A percentile compares a stretch with the other conserved stretches of the same genome.
phyloP scores from a whole-genome alignment of 1,140 invertebrate species.

The Listronotus bonariensis region DNA sequence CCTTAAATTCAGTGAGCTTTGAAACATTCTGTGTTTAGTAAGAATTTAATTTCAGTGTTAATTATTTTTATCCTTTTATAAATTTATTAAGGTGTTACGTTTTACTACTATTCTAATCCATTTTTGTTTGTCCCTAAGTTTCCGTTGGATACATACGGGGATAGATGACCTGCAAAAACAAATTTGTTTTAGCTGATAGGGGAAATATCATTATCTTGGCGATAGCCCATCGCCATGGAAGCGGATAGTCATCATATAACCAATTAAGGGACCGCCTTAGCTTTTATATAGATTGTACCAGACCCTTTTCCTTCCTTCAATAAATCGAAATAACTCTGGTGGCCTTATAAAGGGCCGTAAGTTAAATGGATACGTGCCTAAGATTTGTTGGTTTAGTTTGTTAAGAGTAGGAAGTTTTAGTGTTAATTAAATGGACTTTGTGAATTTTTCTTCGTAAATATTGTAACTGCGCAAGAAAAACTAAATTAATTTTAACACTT shows the following conservation, averaged over 20 bases:
- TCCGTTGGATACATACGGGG: no score
- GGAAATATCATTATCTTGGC: constrained; percentile 9
- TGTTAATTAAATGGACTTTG: background rate
- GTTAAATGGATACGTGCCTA: background rate
- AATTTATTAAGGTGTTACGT: no score
- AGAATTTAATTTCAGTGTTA: no score
- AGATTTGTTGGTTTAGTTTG: constrained; percentile 11
- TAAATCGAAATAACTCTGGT: constrained; percentile 3
- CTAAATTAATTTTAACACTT: no score
- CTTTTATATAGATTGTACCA: constrained; percentile 7
- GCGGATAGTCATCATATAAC: constrained; percentile 6
- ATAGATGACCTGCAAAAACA: background rate
- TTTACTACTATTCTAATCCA: no score
- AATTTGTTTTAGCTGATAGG: constrained; percentile 1
- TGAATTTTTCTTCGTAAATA: no score
- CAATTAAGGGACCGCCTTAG: constrained; percentile 11
- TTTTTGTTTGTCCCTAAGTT: no score
- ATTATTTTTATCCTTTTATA: no score
- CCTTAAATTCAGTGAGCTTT: no score
- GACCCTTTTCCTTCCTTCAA: background rate
- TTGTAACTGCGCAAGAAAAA: no score
- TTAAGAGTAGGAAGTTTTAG: background rate
- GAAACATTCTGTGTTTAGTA: no score
- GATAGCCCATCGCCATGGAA: background rate
- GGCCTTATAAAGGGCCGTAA: background rate